These are phyloP conservation scores for Platysternon megacephalum DNA, from an alignment of 2,113 vertebrate genomes.

Conservation along the genomic window DNA sequence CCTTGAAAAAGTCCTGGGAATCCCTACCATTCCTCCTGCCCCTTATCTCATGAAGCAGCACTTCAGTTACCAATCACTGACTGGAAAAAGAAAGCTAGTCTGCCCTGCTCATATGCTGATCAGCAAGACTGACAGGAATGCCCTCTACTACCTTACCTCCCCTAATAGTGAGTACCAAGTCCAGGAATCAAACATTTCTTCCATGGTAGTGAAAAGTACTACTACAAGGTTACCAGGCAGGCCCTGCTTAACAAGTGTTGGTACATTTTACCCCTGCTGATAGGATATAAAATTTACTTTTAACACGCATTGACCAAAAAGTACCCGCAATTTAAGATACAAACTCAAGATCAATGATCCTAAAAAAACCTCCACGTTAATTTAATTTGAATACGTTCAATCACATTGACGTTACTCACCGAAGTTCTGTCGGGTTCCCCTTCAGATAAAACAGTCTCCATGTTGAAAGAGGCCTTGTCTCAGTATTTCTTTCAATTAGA, in stretches of 20 bases:
- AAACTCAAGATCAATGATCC: neutral
- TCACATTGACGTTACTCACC: constrained; percentile 74
- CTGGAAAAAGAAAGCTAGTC: neutral
- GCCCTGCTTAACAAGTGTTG: neutral
- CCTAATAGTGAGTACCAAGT: neutral
- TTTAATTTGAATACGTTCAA: neutral
- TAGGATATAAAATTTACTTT: neutral
- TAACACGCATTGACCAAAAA: neutral
- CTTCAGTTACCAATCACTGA: neutral
- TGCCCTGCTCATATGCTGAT: neutral
- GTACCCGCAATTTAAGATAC: neutral
- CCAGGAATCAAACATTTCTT: neutral
- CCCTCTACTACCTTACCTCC: neutral
- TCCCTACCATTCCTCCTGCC: neutral
- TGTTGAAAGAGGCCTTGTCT: constrained; percentile 64
- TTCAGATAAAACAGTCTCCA: constrained; percentile 74
- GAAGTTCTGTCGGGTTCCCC: constrained; percentile 77
- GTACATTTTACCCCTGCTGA: neutral
- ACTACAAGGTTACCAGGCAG: neutral
- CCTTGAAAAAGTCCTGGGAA: neutral
- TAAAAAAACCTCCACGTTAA: neutral
- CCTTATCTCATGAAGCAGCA: neutral
- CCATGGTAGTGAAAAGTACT: neutral
- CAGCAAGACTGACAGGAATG: neutral
- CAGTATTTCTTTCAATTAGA: constrained; percentile 45